Base-by-base conservation (phyloP, 2,888 invertebrate genomes). In the Melanargia galathea region DNA sequence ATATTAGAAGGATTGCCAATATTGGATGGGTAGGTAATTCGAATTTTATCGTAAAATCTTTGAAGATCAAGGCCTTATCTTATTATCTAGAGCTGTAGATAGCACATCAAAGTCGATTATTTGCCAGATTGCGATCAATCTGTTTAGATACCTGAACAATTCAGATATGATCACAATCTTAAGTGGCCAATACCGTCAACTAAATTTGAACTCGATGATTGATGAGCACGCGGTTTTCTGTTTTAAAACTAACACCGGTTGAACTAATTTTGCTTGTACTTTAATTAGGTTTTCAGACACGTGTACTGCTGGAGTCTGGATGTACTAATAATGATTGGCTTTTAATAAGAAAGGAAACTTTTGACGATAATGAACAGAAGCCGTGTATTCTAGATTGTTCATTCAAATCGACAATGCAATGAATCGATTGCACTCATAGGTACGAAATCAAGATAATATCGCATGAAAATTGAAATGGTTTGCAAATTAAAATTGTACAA, bases 21-120 rank as follows among this genome's bases (percentile, higher is more conserved):
- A 52, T 35, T 22, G 20, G 6, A 52, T 35, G 13, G 20, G 6
- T 40, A 43, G 55, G 46, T 45, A 62, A 43, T 26, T 20, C 43
- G 35, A 55, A 55, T 61, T 10, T 35, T 58, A 62, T 62, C 58
- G 26, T 20, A 0, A 55, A 65, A 64, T 62, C 54, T 57, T 54
- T 60, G 54, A 10, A 43, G 56, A 52, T 60, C 55, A 57, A 49
- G 22, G 43, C 26, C 45, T 18, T 66, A 68, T 68, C 68, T 59
- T 61, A 69, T 63, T 64, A 67, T 66, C 61, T 66, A 62, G 49
- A 64, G 66, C 66, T 63, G 60, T 62, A 63, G 69, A 70, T 69
- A 68, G 40, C 46, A 67, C 65, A 70, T 71, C 67, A 71, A 70
- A 70, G 67, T 55, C 60, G 57, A 70, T 70, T 63, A 54, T 66